Conservation (phyloP, 2,797 vertebrate genomes). For the Esox masquinongy region DNA sequence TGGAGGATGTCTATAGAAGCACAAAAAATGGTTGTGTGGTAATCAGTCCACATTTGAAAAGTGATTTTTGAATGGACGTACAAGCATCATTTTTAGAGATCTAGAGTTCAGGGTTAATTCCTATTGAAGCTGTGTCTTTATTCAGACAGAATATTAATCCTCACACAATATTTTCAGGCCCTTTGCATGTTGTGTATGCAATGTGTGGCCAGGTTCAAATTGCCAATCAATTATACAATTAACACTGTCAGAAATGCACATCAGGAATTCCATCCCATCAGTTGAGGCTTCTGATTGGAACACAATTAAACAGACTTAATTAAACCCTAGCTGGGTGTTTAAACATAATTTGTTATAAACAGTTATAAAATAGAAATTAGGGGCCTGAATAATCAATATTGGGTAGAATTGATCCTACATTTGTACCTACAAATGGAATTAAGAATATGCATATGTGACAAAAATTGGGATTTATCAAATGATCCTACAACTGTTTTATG, state of each 20-base stretch:
- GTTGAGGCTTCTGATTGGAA: constrained; percentile 82
- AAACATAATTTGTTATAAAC: constrained; percentile 83
- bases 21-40: constrained; percentile 24
- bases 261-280: constrained; percentile 83
- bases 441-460: no score
- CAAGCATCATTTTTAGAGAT: constrained; percentile 67
- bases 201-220: constrained; percentile 84
- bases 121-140: constrained; percentile 80
- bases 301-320: constrained; percentile 84
- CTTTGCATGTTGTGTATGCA: constrained; percentile 85
- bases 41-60: constrained; percentile 48
- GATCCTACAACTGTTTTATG: no score
- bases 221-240: constrained; percentile 89
- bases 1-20: neutral
- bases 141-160: constrained; percentile 81
- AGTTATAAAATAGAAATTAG: constrained; percentile 75
- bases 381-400: no score
- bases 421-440: no score
- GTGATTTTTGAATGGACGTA: constrained; percentile 56
- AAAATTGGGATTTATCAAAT: no score
- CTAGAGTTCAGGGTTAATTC: constrained; percentile 73
- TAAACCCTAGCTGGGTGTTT: constrained; percentile 82
- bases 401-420: no score
- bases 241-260: constrained; percentile 86
- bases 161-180: constrained; percentile 77